phyloP scores from a whole-genome alignment of 2,888 invertebrate species.

The Cetonia aurata region DNA sequence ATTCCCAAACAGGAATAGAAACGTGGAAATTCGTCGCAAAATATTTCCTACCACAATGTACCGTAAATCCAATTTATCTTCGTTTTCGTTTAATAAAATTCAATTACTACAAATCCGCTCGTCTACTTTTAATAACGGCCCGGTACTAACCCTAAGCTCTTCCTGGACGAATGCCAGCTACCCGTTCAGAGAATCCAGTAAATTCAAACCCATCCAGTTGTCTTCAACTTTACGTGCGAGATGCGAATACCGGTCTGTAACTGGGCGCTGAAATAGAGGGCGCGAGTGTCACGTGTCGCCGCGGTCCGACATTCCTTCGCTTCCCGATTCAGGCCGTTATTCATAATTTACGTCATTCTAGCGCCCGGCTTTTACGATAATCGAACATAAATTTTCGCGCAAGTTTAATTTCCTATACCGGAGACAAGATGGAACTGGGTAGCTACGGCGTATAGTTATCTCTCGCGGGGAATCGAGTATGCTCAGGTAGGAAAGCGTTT shows the following conservation, averaged over 20 bases:
- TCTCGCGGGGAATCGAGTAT: no score
- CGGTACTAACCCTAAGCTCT: conserved; percentile 10
- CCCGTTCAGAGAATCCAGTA: no score
- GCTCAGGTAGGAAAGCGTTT: neutral
- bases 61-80: no score
- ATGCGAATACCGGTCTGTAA: conserved; percentile 1
- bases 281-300: neutral
- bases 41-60: neutral
- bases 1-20: no score
- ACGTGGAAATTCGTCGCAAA: no score
- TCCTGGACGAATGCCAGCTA: neutral
- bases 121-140: neutral
- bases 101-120: neutral
- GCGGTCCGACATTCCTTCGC: neutral
- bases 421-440: neutral
- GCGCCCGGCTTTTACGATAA: conserved; percentile 25
- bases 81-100: no score
- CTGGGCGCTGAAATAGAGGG: neutral
- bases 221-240: neutral
- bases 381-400: conserved; percentile 28
- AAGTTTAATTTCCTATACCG: conserved; percentile 25
- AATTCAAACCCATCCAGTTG: no score
- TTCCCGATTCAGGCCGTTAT: neutral
- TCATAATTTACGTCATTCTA: conserved; percentile 25
- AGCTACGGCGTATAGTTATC: no score